Base-by-base conservation (phyloP, 2,797 vertebrate genomes). In the Malurus splendens region DNA sequence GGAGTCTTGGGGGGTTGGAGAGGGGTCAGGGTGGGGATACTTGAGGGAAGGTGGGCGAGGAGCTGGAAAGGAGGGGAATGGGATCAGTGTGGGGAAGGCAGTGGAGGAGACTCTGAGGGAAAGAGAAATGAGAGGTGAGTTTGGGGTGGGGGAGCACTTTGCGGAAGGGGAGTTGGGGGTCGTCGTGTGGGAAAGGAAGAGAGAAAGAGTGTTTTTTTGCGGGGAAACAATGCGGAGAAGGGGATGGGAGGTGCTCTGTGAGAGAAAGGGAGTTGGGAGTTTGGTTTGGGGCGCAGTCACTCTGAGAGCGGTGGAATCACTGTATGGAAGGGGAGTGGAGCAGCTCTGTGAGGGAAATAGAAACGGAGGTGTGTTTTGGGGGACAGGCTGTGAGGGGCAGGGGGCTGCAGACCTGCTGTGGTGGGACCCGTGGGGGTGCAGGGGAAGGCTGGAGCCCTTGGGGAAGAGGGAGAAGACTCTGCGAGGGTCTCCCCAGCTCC, bases 351-450 rank as follows among this genome's bases (percentile, higher is more conserved):
- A 39, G 20, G 20, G 27, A 6, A 9, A 22, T 13, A 14, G 45
- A 32, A 18, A 25, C 6, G 36, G 22, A 14, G 18, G 1, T 6
- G 10, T n/a, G 5, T 25, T 39, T 38, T 41, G 28, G 18, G 78
- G 22, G 60, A 32, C 2, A 9, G 60, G 24, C 33, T 18, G 20
- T 4, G 27, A 33, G 51, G n/a, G 27, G 7, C n/a, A 15, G 14
- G 14, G 39, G 7, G 17, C 25, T 24, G 18, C 59, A 20, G 50
- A 14, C 32, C 11, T 5, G 36, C 23, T 19, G 9, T 3, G 28
- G 2, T 19, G 30, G 30, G 15, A 51, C 18, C 24, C 2, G 0
- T 0, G 5, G 22, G 12, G 47, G 17, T 65, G 39, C 41, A 17
- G n/a, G 42, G 50, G 4, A 33, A 33, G 28, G 10, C 45, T 50